phyloP scores from a whole-genome alignment of 2,888 invertebrate species.

The Tubulanus polymorphus region DNA sequence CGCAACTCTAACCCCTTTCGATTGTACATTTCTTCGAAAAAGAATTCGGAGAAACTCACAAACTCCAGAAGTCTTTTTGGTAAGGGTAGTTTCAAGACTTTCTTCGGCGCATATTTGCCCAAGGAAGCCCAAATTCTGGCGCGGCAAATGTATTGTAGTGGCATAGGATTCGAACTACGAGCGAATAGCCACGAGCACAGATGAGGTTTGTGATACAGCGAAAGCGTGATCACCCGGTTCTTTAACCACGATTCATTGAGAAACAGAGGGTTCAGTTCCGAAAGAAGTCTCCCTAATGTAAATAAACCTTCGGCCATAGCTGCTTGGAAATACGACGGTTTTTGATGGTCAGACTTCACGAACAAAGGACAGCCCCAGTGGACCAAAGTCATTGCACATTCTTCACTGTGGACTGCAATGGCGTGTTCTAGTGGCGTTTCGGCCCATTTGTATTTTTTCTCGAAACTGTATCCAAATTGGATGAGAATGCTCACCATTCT shows the following conservation, averaged over 20 bases:
- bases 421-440: slow-evolving; percentile 45
- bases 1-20: slow-evolving; percentile 23
- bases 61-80: slow-evolving; percentile 28
- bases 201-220: slow-evolving; percentile 35
- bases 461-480: slow-evolving; percentile 39
- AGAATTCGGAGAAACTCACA: slow-evolving; percentile 29
- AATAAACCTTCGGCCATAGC: slow-evolving; percentile 37
- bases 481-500: slow-evolving; percentile 36
- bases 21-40: slow-evolving; percentile 30
- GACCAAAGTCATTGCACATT: slow-evolving; percentile 41
- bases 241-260: slow-evolving; percentile 39
- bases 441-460: slow-evolving; percentile 36
- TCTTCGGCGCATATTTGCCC: slow-evolving; percentile 29
- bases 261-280: slow-evolving; percentile 31
- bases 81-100: slow-evolving; percentile 29
- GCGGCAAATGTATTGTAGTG: slow-evolving; percentile 30
- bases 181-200: slow-evolving; percentile 32
- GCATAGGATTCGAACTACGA: slow-evolving; percentile 23
- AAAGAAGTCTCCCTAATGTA: slow-evolving; percentile 30
- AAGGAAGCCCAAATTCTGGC: slow-evolving; percentile 28
- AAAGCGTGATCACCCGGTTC: slow-evolving; percentile 31
- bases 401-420: slow-evolving; percentile 36
- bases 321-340: slow-evolving; percentile 32
- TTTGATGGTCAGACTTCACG: slow-evolving; percentile 23
- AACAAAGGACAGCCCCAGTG: slow-evolving; percentile 32